Conservation (phyloP, 2,888 invertebrate species). For the Coenonympha glycerion region DNA sequence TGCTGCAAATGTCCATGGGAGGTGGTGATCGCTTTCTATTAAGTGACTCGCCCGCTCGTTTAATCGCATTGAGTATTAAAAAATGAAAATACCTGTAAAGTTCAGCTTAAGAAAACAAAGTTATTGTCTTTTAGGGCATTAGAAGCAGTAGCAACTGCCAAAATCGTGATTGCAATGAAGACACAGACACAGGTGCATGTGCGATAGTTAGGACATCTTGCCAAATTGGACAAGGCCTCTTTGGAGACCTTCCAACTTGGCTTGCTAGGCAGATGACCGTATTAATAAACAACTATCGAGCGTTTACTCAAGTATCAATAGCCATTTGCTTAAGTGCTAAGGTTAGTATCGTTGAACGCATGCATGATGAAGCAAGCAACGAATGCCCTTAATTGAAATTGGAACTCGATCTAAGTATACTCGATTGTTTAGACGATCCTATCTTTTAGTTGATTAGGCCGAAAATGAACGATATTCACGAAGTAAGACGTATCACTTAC, state of each 20-base stretch:
- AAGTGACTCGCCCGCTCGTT: no score
- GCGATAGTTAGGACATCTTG: slow-evolving; percentile 62
- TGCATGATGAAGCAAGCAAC: neutral
- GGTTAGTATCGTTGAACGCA: neutral
- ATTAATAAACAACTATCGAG: slow-evolving; percentile 52
- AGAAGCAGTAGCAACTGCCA: slow-evolving; percentile 24
- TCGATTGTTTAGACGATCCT: no score
- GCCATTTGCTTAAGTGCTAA: slow-evolving; percentile 9
- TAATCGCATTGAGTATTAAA: no score
- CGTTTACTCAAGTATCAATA: slow-evolving; percentile 28
- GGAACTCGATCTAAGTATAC: no score
- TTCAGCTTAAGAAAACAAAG: neutral
- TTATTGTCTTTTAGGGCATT: neutral
- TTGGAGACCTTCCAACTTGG: slow-evolving; percentile 68
- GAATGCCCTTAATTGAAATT: no score
- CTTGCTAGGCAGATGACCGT: slow-evolving; percentile 53
- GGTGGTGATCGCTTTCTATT: no score
- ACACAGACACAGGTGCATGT: slow-evolving; percentile 39
- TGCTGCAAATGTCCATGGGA: no score
- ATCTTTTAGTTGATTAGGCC: no score
- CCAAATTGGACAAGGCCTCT: slow-evolving; percentile 61
- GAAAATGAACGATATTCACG: no score
- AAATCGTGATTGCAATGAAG: slow-evolving; percentile 11
- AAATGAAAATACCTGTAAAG: no score
- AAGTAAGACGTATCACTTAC: no score